Evolutionary conservation across 2,888 invertebrate species (phyloP), one percentile per base, ranked within the genome.

Genomic region (Parnassius apollo): DNA sequence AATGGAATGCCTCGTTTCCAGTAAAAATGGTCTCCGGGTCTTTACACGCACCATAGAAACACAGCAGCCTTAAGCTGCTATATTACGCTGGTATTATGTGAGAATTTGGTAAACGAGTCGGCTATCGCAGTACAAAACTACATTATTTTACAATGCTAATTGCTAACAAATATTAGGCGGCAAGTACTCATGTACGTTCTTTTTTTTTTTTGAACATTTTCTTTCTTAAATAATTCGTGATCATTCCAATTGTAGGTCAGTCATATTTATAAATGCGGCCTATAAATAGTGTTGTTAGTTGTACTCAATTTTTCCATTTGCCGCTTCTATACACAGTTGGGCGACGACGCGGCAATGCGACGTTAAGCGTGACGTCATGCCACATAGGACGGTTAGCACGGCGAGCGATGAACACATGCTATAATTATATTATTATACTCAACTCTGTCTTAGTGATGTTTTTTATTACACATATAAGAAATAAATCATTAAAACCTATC

Each of bases 211-310:
- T 35, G 7, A 35, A 35, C 35, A 9, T 13, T 49, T 49, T 13
- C 49, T 56, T 50, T 50, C 50, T 50, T 42, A 18, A 49, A 50
- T 22, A 56, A 50, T 51, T 9, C 51, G 13, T 50, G 59, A 59
- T 59, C 42, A 52, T 64, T 49, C 2, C 7, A 18, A 51, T 64
- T 57, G 46, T 50, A 63, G 63, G 59, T 54, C 58, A 61, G 46
- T 9, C 52, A 35, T 59, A 59, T 63, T 62, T 58, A 62, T 58
- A 54, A 56, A 59, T 51, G 55, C 45, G n/a, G 59, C 18, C 22
- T 59, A 57, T 64, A 64, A 64, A 59, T 64, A 59, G 62, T 49
- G 45, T 64, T 57, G 63, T 64, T 59, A 59, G 56, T 18, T 42
- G 48, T 59, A 58, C 55, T 63, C 55, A 59, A 56, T 64, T 56